Conservation (phyloP, 2,797 vertebrate species). For the Argya squamiceps region DNA sequence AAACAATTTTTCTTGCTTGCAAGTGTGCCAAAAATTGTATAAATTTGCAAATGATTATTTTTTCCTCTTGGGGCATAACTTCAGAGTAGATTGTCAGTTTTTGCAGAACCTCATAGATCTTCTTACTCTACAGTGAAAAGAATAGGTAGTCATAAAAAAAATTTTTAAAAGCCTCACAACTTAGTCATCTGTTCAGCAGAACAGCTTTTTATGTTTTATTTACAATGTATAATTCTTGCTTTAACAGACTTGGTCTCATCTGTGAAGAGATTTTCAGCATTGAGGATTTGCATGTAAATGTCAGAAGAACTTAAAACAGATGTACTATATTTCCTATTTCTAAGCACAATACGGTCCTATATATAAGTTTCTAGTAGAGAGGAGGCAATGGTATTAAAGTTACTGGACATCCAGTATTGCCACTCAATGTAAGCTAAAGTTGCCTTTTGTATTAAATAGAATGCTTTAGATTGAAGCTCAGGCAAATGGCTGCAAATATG, state of each 20-base stretch:
- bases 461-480: neutral
- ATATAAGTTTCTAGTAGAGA: neutral
- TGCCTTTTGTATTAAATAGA: neutral
- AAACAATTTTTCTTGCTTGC: neutral
- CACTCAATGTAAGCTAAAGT: neutral
- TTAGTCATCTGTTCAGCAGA: constrained; percentile 1
- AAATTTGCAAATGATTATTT: neutral
- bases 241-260: neutral
- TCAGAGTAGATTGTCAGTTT: neutral
- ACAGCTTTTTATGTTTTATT: constrained; percentile 19
- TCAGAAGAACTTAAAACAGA: constrained; percentile 7
- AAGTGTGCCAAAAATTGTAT: neutral
- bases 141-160: neutral
- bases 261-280: constrained; percentile 1
- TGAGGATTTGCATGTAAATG: neutral
- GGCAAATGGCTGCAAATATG: neutral
- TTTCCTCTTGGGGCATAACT: neutral
- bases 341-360: neutral
- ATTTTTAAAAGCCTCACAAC: neutral
- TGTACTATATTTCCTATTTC: neutral
- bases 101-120: neutral
- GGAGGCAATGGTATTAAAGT: neutral
- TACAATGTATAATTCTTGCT: neutral
- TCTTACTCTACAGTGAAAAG: neutral
- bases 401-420: neutral